phyloP scores from a whole-genome alignment of 2,797 vertebrate species.

The Paedocypris micromegethes region DNA sequence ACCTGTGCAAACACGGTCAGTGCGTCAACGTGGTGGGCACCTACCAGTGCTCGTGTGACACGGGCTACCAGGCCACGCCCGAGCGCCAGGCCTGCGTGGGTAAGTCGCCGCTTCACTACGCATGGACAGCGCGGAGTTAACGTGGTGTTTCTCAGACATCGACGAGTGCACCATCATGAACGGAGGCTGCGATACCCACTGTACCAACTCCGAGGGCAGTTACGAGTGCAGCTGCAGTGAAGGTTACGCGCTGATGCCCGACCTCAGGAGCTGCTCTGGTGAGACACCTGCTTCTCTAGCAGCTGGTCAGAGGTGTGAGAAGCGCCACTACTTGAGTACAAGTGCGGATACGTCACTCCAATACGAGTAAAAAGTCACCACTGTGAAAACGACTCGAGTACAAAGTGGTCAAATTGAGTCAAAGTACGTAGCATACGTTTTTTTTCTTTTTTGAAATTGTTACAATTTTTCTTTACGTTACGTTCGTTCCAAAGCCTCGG shows the following conservation, averaged over 20 bases:
- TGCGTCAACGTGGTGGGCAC: conserved; percentile 87
- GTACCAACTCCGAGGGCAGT: conserved; percentile 89
- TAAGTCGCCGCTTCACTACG: conserved; percentile 57
- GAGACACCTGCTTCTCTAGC: neutral
- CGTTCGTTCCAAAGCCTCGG: no score
- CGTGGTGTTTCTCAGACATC: conserved; percentile 68
- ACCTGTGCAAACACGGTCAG: conserved; percentile 80
- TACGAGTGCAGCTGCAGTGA: conserved; percentile 86
- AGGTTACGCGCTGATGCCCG: conserved; percentile 84
- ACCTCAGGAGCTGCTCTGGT: conserved; percentile 84
- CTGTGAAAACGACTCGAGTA: no score
- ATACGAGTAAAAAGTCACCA: no score
- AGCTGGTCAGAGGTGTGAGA: no score
- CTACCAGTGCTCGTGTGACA: conserved; percentile 86
- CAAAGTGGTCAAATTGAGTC: no score
- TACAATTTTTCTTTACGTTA: no score
- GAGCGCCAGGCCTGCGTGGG: conserved; percentile 86
- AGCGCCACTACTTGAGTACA: no score
- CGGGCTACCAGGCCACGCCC: conserved; percentile 80
- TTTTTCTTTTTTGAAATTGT: no score
- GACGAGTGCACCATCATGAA: conserved; percentile 88
- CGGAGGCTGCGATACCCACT: conserved; percentile 84
- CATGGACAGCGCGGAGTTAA: neutral
- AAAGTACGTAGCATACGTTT: no score
- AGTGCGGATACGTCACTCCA: no score